Conservation (phyloP, 2,888 invertebrate genomes). For the Atethmia centrago region DNA sequence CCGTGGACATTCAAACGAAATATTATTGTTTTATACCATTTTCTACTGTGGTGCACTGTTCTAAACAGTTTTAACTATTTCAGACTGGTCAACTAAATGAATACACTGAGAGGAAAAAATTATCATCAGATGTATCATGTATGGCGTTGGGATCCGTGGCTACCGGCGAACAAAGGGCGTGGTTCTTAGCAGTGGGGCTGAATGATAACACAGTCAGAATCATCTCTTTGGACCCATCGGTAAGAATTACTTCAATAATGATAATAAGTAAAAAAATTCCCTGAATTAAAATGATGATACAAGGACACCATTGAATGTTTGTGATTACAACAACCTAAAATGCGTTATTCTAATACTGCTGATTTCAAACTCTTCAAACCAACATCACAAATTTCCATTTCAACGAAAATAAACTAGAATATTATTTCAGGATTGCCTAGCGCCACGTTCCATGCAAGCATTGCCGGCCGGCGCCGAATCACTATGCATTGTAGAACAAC, state of each 20-base stretch:
- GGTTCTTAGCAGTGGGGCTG: slow-evolving; percentile 98
- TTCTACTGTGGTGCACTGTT: slow-evolving; percentile 7
- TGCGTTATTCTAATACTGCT: slow-evolving; percentile 88
- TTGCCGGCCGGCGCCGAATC: slow-evolving; percentile 99
- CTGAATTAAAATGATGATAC: slow-evolving; percentile 82
- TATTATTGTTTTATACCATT: slow-evolving; percentile 12
- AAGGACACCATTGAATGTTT: slow-evolving; percentile 89
- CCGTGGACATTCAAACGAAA: slow-evolving; percentile 88
- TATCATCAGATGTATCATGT: slow-evolving; percentile 99
- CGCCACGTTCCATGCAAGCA: slow-evolving; percentile 98
- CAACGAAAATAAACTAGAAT: slow-evolving; percentile 10
- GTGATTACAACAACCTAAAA: slow-evolving; percentile 88
- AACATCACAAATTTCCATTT: not conserved
- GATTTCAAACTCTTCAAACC: slow-evolving; percentile 62
- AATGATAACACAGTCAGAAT: slow-evolving; percentile 99
- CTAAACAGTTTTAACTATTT: slow-evolving; percentile 74
- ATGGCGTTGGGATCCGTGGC: slow-evolving; percentile 99
- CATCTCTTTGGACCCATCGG: slow-evolving; percentile 98
- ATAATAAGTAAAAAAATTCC: not conserved
- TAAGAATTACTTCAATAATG: slow-evolving; percentile 78
- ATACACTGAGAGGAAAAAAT: slow-evolving; percentile 98
- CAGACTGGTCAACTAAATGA: slow-evolving; percentile 99
- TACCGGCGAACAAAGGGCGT: slow-evolving; percentile 97
- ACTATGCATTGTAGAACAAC: slow-evolving; percentile 97
- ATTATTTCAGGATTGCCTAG: slow-evolving; percentile 94